phyloP scores from a whole-genome alignment of 2,113 vertebrate genomes.

The Poeciliopsis turrubarensis region DNA sequence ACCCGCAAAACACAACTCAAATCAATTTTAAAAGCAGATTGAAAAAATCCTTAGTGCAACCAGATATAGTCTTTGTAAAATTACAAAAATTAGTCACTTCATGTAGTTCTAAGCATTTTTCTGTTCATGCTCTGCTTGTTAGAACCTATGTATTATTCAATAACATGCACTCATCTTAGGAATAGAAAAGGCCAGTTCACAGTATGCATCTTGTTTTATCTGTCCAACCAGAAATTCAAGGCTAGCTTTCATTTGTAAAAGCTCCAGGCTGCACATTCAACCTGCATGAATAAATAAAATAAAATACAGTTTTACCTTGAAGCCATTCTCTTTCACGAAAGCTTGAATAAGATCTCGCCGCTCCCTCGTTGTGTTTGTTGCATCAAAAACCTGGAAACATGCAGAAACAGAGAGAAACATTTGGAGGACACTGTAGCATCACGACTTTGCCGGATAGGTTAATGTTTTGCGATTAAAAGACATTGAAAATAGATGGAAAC shows the following conservation, averaged over 20 bases:
- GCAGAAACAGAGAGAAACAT: background rate
- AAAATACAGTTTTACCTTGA: slow-evolving; percentile 83
- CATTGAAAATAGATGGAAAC: slow-evolving; percentile 48
- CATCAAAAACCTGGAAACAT: slow-evolving; percentile 91
- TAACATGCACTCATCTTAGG: background rate
- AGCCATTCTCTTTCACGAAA: slow-evolving; percentile 90
- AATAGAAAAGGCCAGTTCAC: background rate
- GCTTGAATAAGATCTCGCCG: slow-evolving; percentile 91
- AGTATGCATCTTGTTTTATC: background rate
- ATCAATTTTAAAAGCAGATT: background rate
- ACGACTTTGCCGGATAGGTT: slow-evolving; percentile 9
- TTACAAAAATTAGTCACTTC: background rate
- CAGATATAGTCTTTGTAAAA: background rate
- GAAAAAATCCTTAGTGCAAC: background rate
- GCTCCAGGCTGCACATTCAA: background rate
- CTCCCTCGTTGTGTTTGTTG: slow-evolving; percentile 97
- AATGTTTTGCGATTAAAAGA: slow-evolving; percentile 9
- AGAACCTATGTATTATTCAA: background rate
- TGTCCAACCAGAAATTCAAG: background rate
- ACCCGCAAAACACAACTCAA: background rate
- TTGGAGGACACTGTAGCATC: slow-evolving; percentile 19
- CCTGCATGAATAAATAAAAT: background rate
- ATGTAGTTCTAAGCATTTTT: background rate
- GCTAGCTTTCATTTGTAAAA: background rate
- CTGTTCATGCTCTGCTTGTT: background rate